Evolutionary conservation across 2,797 vertebrate species (phyloP), one percentile per base, ranked within the genome.

Genomic region (Florisuga fusca): DNA sequence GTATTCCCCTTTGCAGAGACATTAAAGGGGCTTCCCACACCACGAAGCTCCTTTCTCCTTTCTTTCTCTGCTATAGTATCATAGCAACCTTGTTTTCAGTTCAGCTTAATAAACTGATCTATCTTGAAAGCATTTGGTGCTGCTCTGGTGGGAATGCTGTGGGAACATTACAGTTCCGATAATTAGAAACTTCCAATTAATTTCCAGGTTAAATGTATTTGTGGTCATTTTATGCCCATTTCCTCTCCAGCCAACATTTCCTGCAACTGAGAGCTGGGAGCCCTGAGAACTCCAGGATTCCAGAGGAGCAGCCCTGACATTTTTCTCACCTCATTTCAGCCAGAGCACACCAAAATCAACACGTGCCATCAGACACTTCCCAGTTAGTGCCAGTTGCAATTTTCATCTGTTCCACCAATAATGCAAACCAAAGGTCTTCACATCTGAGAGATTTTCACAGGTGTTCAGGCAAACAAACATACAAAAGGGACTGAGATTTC

Each of bases 131-230:
- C 67, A 26, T 67, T 92, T 80, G 63, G 23, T 16, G 33, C 58
- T 22, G 33, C 14, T 72, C 84, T 8, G 6, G 31, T 53, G 77
- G 94, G 83, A 80, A 21, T 21, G 66, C 62, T 74, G 53, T 6
- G 66, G 57, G 81, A 83, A 48, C 38, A 43, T 76, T 43, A 33
- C 16, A 33, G 5, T 62, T 63, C 77, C 53, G 53, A 80, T 90
- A 71, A 93, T 88, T 71, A 77, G 69, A 83, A 85, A 67, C 48
- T 53, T 86, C 57, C 29, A 6, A 71, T 77, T 90, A 79, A 90
- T 91, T 88, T 94, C 16, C 18, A 10, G 80, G 33, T 86, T 80
- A 31, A 74, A 80, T 33, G 20, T 12, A 8, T 45, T 67, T 36
- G 80, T 71, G 76, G 53, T 74, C 48, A 78, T 67, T 92, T 59